These are phyloP conservation scores for Mormyrus hasselquistii DNA, from an alignment of 2,797 vertebrate species.

Conservation along the genomic window DNA sequence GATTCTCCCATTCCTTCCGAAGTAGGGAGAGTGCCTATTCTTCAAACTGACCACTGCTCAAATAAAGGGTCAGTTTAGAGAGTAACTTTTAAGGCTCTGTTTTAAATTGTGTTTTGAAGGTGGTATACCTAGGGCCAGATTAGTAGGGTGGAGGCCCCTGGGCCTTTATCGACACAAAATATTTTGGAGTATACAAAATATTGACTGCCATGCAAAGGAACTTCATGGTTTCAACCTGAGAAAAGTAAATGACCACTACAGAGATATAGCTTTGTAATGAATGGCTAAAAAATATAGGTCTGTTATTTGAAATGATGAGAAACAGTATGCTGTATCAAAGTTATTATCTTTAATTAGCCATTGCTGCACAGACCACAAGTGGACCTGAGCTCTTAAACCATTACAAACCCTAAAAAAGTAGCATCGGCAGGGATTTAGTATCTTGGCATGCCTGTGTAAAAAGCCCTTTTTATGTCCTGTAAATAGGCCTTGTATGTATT, in stretches of 20 bases:
- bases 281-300: background rate
- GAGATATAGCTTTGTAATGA: background rate
- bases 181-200: background rate
- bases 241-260: background rate
- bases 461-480: too few relatives aligned
- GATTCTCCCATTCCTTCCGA: background rate
- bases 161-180: background rate
- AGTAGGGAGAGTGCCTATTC: background rate
- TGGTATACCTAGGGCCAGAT: background rate
- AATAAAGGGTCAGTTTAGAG: background rate
- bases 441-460: too few relatives aligned
- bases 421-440: too few relatives aligned
- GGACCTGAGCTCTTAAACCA: background rate
- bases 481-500: too few relatives aligned
- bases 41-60: background rate
- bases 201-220: background rate
- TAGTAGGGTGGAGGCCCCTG: background rate
- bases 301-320: background rate
- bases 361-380: background rate
- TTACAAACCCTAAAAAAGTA: background rate
- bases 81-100: background rate
- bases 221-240: background rate
- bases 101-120: background rate
- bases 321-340: background rate
- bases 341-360: background rate